These are phyloP conservation scores for Pagetopsis macropterus DNA, from an alignment of 2,797 vertebrate genomes.

Conservation along the genomic window DNA sequence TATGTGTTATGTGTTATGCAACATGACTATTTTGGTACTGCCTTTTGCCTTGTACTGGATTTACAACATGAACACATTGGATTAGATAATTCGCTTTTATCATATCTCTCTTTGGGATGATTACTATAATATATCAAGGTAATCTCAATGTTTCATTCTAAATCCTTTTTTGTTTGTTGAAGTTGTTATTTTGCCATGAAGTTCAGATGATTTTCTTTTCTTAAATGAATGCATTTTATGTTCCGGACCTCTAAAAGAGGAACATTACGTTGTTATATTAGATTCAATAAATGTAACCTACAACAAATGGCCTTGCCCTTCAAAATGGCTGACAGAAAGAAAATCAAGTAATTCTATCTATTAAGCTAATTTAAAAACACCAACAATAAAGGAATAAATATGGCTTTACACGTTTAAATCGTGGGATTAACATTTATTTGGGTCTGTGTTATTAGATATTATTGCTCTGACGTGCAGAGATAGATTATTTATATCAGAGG, in stretches of 20 bases:
- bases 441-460: too few relatives aligned
- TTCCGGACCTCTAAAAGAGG: not conserved
- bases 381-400: too few relatives aligned
- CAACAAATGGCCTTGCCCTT: not conserved
- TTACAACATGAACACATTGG: not conserved
- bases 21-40: too few relatives aligned
- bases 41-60: not conserved
- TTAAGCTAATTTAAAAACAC: not conserved
- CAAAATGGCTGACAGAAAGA: not conserved
- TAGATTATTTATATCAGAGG: not conserved
- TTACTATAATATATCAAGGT: conserved; percentile 1
- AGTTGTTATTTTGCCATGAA: not conserved
- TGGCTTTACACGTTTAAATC: not conserved
- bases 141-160: not conserved
- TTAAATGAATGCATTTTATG: not conserved
- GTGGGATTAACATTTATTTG: too few relatives aligned
- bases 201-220: not conserved
- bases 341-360: not conserved
- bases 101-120: not conserved
- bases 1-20: not conserved
- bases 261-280: not conserved
- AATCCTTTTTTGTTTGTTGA: conserved; percentile 1
- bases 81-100: not conserved
- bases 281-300: not conserved
- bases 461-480: not conserved